Evolutionary conservation across 2,888 invertebrate genomes (phyloP).

Genomic region (Agonopterix alstromeriana): DNA sequence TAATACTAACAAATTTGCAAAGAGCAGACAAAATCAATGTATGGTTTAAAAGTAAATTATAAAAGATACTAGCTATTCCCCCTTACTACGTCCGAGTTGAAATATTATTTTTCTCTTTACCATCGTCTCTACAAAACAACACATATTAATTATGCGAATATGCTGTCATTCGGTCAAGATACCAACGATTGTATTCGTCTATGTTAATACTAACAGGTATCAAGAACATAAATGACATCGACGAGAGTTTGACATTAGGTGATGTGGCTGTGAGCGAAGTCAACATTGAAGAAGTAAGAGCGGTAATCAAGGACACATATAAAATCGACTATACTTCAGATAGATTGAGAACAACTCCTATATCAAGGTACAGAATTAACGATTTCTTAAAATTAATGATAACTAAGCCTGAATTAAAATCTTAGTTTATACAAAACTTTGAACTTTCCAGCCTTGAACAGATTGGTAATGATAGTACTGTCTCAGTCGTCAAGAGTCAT

Average conservation of each 20-base stretch:
- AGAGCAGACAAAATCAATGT: too few species aligned
- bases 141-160: too few species aligned
- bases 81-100: not conserved
- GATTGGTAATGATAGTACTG: too few species aligned
- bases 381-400: too few species aligned
- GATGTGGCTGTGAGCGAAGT: not conserved
- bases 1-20: too few species aligned
- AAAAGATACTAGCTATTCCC: not conserved
- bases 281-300: not conserved
- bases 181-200: not conserved
- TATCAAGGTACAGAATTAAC: constrained; percentile 13
- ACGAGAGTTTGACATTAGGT: not conserved
- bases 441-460: too few species aligned
- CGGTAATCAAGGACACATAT: not conserved
- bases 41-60: not conserved
- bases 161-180: too few species aligned
- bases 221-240: constrained; percentile 4
- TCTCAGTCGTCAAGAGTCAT: not conserved
- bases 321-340: not conserved
- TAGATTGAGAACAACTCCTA: constrained; percentile 19
- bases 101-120: not conserved
- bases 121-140: too few species aligned
- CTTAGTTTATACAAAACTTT: too few species aligned
- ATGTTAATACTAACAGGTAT: constrained; percentile 23
- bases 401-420: too few species aligned